Conservation (phyloP, 2,797 vertebrate species). For the Chrysocyon brachyurus region DNA sequence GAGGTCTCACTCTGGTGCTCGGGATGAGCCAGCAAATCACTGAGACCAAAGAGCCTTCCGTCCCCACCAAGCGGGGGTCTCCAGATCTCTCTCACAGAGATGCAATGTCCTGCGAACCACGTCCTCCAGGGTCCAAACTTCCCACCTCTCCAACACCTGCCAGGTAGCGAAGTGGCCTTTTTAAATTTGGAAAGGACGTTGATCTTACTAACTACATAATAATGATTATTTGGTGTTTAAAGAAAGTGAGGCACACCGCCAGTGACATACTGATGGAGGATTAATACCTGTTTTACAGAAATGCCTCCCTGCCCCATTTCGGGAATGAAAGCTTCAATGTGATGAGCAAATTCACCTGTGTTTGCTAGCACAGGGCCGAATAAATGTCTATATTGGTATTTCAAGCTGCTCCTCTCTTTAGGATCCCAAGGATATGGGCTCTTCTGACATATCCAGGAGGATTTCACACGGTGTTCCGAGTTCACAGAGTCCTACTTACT, state of each 20-base stretch:
- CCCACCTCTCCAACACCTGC: not conserved
- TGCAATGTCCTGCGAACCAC: not conserved
- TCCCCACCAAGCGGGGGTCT: constrained; percentile 64
- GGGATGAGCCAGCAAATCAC: constrained; percentile 69
- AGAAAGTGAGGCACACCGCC: not conserved
- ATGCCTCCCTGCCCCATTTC: not conserved
- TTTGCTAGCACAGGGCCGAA: constrained; percentile 8
- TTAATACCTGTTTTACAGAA: not conserved
- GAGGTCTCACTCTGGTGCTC: constrained; percentile 76
- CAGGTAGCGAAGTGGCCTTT: not conserved
- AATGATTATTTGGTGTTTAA: constrained; percentile 49
- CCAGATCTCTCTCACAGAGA: not conserved
- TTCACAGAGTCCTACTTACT: not conserved
- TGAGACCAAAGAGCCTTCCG: constrained; percentile 18
- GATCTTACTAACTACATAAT: constrained; percentile 55
- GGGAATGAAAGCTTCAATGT: not conserved
- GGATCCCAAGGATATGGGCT: not conserved
- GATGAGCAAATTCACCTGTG: constrained; percentile 54
- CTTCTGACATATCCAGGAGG: not conserved
- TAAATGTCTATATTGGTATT: constrained; percentile 9
- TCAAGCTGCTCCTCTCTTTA: constrained; percentile 71
- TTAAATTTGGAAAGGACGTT: constrained; percentile 49
- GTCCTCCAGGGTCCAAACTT: not conserved
- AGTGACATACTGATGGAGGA: not conserved
- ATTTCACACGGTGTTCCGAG: not conserved